Evolutionary conservation across 2,888 invertebrate species (phyloP), one percentile per base, ranked within the genome.

Genomic region (Eupithecia tripunctaria): DNA sequence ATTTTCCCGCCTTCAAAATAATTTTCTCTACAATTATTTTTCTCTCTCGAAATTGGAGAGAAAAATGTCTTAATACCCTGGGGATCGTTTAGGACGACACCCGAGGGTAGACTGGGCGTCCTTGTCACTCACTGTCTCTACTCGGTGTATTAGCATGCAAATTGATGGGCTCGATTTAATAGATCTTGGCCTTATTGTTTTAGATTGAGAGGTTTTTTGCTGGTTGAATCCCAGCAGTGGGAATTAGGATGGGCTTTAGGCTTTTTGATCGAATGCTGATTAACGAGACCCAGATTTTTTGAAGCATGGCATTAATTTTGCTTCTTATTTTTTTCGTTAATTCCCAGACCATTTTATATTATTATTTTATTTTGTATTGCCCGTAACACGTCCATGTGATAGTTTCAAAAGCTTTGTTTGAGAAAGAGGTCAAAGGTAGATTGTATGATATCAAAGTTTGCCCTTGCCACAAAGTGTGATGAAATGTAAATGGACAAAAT

Each of bases 81-180:
- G 86, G 87, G 90, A 80, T 80, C 86, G 84, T 87, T 91, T 89
- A 88, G 86, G 84, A 56, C 82, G 79, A 79, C 70, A 81, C 75
- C 81, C 75, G 75, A 80, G 81, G 85, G 85, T 80, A 84, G 83
- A 83, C 47, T 10, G 47, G 8, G 83, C 76, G 85, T 82, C 88
- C 89, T 82, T 89, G 91, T 90, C 92, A 91, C 85, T 92, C 92
- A 91, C 88, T 90, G 91, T 91, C 92, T 73, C 87, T 82, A 80
- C 79, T 51, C n/a, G 78, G 85, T 82, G 82, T 86, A 90, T 91
- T 91, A 90, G 88, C 88, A 91, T 91, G 87, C 88, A 91, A 91
- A 92, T 92, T 92, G 91, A 92, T 90, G 87, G 85, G 77, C 78
- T 80, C 83, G 82, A 89, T 89, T 88, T 88, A 71, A 64, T 62